These are phyloP conservation scores for Hypomecis atomaria DNA, from an alignment of 2,888 invertebrate species.

Conservation along the genomic window DNA sequence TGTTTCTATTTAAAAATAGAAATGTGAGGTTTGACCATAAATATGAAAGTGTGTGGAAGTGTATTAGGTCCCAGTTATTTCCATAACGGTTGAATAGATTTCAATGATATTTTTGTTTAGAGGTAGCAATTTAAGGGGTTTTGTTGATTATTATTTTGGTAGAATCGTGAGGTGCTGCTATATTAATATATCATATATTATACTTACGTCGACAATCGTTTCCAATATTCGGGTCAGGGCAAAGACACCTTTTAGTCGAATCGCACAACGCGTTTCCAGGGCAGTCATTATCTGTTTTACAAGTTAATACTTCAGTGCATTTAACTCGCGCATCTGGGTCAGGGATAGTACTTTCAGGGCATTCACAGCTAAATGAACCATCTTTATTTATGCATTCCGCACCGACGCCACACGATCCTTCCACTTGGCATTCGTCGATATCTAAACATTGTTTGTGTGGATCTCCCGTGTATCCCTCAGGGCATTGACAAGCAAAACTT, in stretches of 20 bases:
- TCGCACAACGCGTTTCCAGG: slow-evolving; percentile 96
- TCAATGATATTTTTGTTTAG: no score
- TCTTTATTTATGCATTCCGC: slow-evolving; percentile 91
- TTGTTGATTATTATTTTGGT: no score
- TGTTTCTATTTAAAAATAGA: no score
- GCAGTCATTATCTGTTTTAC: slow-evolving; percentile 90
- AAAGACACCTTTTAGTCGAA: slow-evolving; percentile 90
- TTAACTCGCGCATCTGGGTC: slow-evolving; percentile 93
- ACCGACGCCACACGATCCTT: slow-evolving; percentile 90
- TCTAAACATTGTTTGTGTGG: slow-evolving; percentile 92
- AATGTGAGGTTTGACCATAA: no score
- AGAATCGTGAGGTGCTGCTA: not conserved
- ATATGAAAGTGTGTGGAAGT: no score
- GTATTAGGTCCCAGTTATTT: no score
- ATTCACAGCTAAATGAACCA: slow-evolving; percentile 91
- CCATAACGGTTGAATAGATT: no score
- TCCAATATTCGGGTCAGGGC: slow-evolving; percentile 96
- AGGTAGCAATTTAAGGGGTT: no score
- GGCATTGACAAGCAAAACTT: slow-evolving; percentile 92
- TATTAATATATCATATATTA: slow-evolving; percentile 15
- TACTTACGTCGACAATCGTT: slow-evolving; percentile 95
- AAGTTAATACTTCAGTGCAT: slow-evolving; percentile 93
- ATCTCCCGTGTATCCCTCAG: slow-evolving; percentile 94
- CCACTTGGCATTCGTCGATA: slow-evolving; percentile 91
- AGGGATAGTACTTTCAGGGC: slow-evolving; percentile 92